These are phyloP conservation scores for Dasysyrphus albostriatus DNA, from an alignment of 2,888 invertebrate genomes.

Conservation along the genomic window DNA sequence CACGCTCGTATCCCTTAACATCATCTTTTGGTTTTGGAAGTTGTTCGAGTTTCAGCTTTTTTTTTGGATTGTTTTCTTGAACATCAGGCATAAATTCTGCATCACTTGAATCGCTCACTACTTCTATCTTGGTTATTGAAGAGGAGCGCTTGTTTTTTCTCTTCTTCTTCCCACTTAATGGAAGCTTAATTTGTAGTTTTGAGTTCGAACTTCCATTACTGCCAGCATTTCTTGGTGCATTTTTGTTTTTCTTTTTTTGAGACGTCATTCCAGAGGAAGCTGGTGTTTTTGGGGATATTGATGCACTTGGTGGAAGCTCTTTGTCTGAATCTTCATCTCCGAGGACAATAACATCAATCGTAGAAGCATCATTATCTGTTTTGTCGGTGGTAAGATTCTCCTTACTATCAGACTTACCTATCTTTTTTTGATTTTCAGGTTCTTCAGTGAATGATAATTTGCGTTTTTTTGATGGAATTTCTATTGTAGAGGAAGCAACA, in stretches of 20 bases:
- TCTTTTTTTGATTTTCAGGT: slow-evolving; percentile 53
- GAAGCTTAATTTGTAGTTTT: slow-evolving; percentile 80
- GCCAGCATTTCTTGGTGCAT: slow-evolving; percentile 12
- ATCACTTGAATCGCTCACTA: slow-evolving; percentile 78
- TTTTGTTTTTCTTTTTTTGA: slow-evolving; percentile 47
- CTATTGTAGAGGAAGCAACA: slow-evolving; percentile 19
- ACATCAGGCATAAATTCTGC: slow-evolving; percentile 77
- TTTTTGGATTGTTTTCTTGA: slow-evolving; percentile 78
- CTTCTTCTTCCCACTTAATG: slow-evolving; percentile 77
- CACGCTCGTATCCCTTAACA: not conserved
- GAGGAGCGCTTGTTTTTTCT: slow-evolving; percentile 76
- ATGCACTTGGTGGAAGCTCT: not conserved
- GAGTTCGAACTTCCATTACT: slow-evolving; percentile 42
- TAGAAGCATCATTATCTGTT: slow-evolving; percentile 1
- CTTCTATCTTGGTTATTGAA: slow-evolving; percentile 4
- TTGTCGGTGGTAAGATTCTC: slow-evolving; percentile 44
- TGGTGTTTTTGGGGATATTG: slow-evolving; percentile 37
- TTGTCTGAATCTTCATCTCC: slow-evolving; percentile 35
- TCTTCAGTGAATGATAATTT: slow-evolving; percentile 79
- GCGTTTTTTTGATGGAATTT: slow-evolving; percentile 77
- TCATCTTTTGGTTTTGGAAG: not conserved
- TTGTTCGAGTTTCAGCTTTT: slow-evolving; percentile 77
- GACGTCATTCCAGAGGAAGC: slow-evolving; percentile 4
- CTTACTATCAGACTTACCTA: slow-evolving; percentile 54
- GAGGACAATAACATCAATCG: slow-evolving; percentile 40